Conservation (phyloP, 2,888 invertebrate species). For the Hybos culiciformis region DNA sequence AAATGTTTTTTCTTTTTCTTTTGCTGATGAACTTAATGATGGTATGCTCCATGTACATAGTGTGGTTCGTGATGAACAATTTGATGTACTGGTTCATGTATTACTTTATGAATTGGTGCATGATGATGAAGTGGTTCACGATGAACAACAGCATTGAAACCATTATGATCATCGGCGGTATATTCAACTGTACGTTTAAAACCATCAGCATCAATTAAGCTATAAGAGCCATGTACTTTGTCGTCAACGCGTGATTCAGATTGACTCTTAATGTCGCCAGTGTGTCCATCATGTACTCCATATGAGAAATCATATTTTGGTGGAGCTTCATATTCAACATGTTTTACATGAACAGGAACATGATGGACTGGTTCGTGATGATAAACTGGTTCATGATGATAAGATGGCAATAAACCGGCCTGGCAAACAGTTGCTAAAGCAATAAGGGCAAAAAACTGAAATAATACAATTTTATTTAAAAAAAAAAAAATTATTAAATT, state of each 20-base stretch:
- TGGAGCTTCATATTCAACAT: conserved; percentile 24
- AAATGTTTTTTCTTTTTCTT: background rate
- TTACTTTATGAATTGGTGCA: background rate
- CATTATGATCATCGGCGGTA: conserved; percentile 40
- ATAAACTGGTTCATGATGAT: background rate
- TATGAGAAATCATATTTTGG: conserved; percentile 38
- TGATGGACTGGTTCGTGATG: background rate
- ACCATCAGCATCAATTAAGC: conserved; percentile 41
- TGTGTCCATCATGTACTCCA: conserved; percentile 38
- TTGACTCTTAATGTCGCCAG: conserved; percentile 41
- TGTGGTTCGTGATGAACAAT: conserved; percentile 2
- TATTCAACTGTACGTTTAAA: conserved; percentile 41
- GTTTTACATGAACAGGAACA: conserved; percentile 8
- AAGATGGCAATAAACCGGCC: conserved; percentile 4
- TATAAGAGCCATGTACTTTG: conserved; percentile 40
- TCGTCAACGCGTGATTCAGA: conserved; percentile 38
- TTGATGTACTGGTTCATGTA: background rate
- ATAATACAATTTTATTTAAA: background rate
- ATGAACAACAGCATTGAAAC: conserved; percentile 43
- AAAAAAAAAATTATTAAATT: background rate
- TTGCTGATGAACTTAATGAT: conserved; percentile 1
- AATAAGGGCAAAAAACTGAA: conserved; percentile 8
- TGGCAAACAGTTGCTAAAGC: conserved; percentile 5
- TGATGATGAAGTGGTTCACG: conserved; percentile 33
- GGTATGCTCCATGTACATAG: background rate